Conservation (phyloP, 1,140 invertebrate species). For the Grapholita molesta region DNA sequence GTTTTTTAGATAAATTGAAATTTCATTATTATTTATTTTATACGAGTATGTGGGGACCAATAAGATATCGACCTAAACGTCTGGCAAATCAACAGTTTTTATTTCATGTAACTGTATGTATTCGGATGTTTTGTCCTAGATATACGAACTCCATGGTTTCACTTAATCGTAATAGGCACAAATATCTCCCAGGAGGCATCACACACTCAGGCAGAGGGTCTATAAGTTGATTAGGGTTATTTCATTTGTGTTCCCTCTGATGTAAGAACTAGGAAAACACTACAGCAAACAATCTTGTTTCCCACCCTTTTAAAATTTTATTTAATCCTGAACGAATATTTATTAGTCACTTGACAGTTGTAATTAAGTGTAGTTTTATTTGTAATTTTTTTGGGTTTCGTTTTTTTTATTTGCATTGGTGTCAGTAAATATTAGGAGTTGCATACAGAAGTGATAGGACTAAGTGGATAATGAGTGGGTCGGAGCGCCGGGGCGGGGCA, state of each 20-base stretch:
- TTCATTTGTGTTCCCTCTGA: neutral
- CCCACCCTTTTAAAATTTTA: neutral
- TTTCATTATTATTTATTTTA: too few relatives aligned
- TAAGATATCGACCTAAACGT: too few relatives aligned
- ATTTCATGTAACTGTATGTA: neutral
- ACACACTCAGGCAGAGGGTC: neutral
- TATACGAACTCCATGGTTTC: neutral
- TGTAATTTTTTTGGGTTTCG: neutral
- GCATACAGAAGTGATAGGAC: conserved; percentile 67
- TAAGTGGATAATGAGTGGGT: conserved; percentile 73
- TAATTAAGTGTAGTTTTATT: neutral
- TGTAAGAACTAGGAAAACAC: neutral
- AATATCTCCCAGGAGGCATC: neutral
- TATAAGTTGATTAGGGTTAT: neutral
- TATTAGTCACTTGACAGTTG: neutral
- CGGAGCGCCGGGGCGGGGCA: conserved; percentile 52
- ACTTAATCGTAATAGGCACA: neutral
- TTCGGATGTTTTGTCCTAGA: neutral
- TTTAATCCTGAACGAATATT: neutral
- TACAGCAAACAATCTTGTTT: neutral
- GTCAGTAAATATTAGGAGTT: conserved; percentile 44
- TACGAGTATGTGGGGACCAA: too few relatives aligned
- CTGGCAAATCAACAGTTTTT: neutral
- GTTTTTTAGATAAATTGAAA: too few relatives aligned
- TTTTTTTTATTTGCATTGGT: conserved; percentile 13